Percentiles rank a stretch among this genome's conserved stretches.
These are phyloP conservation scores for Agrotis segetum DNA, from an alignment of 2,888 invertebrate genomes.

Conservation along the genomic window DNA sequence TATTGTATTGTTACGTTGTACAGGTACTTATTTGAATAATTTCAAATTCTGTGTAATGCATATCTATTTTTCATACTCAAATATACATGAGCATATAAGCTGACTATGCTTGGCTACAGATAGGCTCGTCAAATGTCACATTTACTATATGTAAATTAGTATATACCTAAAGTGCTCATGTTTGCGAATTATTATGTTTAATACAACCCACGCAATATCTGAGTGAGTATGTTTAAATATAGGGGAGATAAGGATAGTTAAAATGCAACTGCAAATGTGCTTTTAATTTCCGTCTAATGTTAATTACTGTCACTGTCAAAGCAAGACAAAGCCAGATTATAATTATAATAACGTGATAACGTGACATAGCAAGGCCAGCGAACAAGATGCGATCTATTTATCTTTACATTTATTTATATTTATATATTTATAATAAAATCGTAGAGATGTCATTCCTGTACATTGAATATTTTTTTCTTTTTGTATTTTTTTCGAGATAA, in stretches of 20 bases:
- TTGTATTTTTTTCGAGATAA: too few relatives aligned
- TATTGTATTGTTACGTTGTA: constrained; percentile 10
- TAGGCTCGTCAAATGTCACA: constrained; percentile 13
- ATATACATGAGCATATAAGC: constrained; percentile 36
- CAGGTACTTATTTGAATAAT: constrained; percentile 31
- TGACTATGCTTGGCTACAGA: constrained; percentile 4
- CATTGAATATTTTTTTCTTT: too few relatives aligned
- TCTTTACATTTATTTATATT: too few relatives aligned
- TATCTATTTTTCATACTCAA: constrained; percentile 37
- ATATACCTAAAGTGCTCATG: background rate
- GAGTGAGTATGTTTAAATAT: background rate
- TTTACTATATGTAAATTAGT: constrained; percentile 9
- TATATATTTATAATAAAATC: too few relatives aligned
- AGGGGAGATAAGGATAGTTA: background rate
- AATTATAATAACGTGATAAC: too few relatives aligned
- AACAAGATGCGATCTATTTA: background rate
- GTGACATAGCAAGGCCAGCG: background rate
- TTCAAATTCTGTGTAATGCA: constrained; percentile 3
- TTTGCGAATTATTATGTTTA: constrained; percentile 1
- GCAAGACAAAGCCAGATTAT: background rate
- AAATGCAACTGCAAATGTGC: too few relatives aligned
- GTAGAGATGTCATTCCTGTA: too few relatives aligned
- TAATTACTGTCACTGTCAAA: background rate
- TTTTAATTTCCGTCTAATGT: too few relatives aligned
- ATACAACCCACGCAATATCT: background rate